phyloP scores from a whole-genome alignment of 1,140 invertebrate species.

The Globodera rostochiensis region DNA sequence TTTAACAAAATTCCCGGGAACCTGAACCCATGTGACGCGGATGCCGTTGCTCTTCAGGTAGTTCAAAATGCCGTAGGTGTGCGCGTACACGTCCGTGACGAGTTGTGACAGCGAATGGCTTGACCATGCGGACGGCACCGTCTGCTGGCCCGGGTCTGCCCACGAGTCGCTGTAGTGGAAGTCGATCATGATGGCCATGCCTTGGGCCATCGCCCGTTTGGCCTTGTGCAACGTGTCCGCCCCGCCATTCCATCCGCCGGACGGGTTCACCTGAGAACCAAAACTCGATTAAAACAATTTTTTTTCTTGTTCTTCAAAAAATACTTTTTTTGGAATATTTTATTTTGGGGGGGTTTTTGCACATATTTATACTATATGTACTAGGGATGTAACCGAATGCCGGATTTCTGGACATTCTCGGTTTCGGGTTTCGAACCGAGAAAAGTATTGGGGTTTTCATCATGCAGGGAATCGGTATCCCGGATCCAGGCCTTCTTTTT shows the following conservation, averaged over 20 bases:
- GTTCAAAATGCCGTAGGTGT: background rate
- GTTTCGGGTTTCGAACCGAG: too few species aligned
- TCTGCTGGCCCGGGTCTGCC: slow-evolving; percentile 4
- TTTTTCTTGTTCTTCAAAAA: too few species aligned
- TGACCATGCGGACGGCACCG: background rate
- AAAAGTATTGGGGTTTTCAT: too few species aligned
- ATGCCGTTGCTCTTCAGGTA: slow-evolving; percentile 9
- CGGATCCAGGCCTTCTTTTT: too few species aligned
- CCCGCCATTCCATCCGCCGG: background rate
- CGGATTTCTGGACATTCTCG: too few species aligned
- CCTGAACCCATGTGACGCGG: background rate
- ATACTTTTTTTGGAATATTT: too few species aligned
- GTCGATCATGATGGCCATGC: slow-evolving; percentile 11
- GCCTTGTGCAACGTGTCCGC: background rate
- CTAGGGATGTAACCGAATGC: too few species aligned
- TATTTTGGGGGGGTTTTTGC: too few species aligned
- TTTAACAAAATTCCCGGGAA: background rate
- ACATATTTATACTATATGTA: too few species aligned
- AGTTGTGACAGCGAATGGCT: background rate
- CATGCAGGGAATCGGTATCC: too few species aligned
- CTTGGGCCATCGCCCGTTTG: background rate
- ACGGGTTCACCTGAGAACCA: background rate
- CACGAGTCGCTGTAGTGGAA: slow-evolving; percentile 16
- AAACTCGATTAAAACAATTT: background rate
- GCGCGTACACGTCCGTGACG: background rate